These are phyloP conservation scores for Patagioenas fasciata DNA, from an alignment of 2,113 vertebrate species.

Conservation along the genomic window DNA sequence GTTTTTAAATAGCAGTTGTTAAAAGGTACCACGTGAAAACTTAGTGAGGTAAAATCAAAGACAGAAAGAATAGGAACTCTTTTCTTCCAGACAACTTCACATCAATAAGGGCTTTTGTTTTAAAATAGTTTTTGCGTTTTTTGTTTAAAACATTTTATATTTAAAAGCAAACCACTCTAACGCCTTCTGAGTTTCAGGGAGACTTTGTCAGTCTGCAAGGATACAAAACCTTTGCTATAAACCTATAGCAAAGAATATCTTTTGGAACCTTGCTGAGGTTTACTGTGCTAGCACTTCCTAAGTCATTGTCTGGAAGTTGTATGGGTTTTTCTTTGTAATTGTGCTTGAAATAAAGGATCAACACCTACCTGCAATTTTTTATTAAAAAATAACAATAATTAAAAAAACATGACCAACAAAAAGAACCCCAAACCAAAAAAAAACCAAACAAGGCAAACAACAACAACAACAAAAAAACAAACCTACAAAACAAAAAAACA, in stretches of 20 bases:
- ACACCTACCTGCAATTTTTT: not conserved
- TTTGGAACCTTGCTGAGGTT: not conserved
- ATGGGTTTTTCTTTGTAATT: not conserved
- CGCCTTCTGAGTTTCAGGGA: not conserved
- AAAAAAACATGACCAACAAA: not conserved
- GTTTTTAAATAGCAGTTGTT: constrained; percentile 15
- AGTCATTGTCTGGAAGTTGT: not conserved
- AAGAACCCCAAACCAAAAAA: too few species aligned
- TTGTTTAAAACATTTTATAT: not conserved
- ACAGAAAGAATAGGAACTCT: not conserved
- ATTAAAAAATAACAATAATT: not conserved
- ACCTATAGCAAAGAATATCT: not conserved
- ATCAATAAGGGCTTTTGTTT: not conserved
- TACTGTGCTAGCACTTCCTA: not conserved
- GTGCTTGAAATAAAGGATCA: not conserved
- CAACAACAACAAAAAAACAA: too few species aligned
- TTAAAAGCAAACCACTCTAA: not conserved
- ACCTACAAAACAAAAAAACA: too few species aligned
- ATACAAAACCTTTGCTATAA: not conserved
- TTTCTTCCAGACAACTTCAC: not conserved
- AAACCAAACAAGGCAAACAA: too few species aligned
- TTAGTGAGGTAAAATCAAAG: not conserved
- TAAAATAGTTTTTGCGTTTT: not conserved
- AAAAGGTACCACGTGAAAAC: constrained; percentile 1
- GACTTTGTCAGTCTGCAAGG: not conserved